phyloP scores from a whole-genome alignment of 2,113 vertebrate genomes.

The Rhagologus leucostigma region DNA sequence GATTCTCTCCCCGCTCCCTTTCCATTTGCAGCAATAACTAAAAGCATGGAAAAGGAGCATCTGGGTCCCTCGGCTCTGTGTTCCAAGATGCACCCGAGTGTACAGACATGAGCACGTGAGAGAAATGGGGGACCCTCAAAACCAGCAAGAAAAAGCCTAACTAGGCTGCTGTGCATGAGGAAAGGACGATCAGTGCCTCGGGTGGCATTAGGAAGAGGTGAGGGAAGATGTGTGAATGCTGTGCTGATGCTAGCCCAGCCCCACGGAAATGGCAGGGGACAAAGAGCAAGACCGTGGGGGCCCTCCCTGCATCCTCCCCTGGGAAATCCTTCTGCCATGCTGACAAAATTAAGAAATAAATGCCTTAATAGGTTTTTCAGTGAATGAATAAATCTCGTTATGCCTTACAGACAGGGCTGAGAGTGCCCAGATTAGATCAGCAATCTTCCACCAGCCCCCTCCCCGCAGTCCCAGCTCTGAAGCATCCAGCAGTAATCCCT shows the following conservation, averaged over 20 bases:
- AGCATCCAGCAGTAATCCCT: neutral
- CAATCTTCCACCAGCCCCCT: neutral
- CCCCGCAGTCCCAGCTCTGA: neutral
- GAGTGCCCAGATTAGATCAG: neutral
- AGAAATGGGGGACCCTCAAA: neutral
- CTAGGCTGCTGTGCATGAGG: neutral
- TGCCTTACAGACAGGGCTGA: neutral
- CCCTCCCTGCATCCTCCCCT: neutral
- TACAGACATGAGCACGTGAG: rapidly evolving
- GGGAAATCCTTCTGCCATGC: neutral
- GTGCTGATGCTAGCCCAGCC: rapidly evolving
- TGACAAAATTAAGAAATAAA: neutral
- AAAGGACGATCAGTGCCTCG: rapidly evolving
- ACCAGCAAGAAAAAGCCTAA: neutral
- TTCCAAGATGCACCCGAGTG: neutral
- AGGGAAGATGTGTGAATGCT: neutral
- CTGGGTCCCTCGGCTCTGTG: rapidly evolving
- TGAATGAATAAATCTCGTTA: neutral
- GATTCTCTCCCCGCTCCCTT: rapidly evolving
- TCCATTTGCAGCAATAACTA: neutral
- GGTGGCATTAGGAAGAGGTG: neutral
- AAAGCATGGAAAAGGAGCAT: neutral
- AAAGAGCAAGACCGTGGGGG: rapidly evolving
- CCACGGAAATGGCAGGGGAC: neutral
- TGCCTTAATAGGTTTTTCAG: neutral